Percentiles rank a stretch among this genome's conserved stretches.
phyloP scores from a whole-genome alignment of 2,888 invertebrate genomes.

The Penaeus monodon region DNA sequence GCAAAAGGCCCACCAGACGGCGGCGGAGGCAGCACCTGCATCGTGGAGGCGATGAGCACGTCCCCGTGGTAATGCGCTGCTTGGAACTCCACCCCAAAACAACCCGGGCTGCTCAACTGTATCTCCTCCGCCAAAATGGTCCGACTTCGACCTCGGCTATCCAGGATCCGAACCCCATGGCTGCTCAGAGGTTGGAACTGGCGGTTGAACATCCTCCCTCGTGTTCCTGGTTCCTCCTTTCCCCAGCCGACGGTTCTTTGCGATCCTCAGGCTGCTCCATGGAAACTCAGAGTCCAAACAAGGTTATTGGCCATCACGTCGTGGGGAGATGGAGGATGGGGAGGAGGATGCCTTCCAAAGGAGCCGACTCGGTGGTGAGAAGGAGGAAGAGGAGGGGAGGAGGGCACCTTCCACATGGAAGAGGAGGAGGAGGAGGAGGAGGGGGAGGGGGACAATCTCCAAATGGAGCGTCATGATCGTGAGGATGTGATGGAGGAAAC shows the following conservation, averaged over 20 bases:
- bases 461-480: too few species aligned
- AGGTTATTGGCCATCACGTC: too few species aligned
- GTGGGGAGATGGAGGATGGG: too few species aligned
- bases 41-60: background rate
- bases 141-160: background rate
- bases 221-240: background rate
- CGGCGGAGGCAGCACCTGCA: background rate
- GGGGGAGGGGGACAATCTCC: too few species aligned
- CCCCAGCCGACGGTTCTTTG: background rate
- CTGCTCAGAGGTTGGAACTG: background rate
- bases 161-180: background rate
- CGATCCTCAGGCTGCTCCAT: too few species aligned
- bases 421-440: too few species aligned
- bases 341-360: too few species aligned
- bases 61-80: constrained; percentile 3
- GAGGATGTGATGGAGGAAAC: too few species aligned
- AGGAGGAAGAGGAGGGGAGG: too few species aligned
- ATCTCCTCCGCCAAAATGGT: background rate
- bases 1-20: background rate
- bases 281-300: too few species aligned
- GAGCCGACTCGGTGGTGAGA: too few species aligned
- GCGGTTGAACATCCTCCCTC: background rate
- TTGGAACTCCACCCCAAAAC: background rate
- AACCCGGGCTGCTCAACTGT: background rate
- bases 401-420: too few species aligned